phyloP scores from a whole-genome alignment of 2,113 vertebrate genomes.

The Leuciscus idus region DNA sequence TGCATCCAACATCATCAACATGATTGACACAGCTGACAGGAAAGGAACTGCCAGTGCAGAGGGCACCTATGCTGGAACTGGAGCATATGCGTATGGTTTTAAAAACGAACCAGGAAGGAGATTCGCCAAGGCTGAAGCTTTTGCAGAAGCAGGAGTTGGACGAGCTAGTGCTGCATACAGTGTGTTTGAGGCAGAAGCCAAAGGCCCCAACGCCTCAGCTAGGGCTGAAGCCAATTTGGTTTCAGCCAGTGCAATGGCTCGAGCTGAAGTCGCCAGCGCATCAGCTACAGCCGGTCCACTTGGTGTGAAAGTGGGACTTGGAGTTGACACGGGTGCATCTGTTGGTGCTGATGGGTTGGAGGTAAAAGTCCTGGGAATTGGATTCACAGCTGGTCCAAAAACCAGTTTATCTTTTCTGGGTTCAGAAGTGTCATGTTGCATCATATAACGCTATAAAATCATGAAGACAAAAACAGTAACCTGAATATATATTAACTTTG shows the following conservation, averaged over 20 bases:
- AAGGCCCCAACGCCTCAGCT: slow-evolving; percentile 34
- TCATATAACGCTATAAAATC: not conserved
- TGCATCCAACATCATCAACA: too few relatives aligned
- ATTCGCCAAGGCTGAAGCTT: too few relatives aligned
- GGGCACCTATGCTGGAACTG: too few relatives aligned
- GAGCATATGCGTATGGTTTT: too few relatives aligned
- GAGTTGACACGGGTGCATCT: not conserved
- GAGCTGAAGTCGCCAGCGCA: slow-evolving; percentile 43
- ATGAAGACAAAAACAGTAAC: too few relatives aligned
- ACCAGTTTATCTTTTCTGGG: not conserved
- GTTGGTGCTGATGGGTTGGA: slow-evolving; percentile 25
- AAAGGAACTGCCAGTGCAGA: too few relatives aligned
- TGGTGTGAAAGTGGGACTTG: slow-evolving; percentile 23
- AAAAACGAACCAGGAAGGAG: too few relatives aligned
- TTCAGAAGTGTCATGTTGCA: not conserved
- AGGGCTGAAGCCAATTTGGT: not conserved
- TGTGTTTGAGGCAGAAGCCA: slow-evolving; percentile 26
- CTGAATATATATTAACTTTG: too few relatives aligned
- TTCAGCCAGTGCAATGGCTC: slow-evolving; percentile 26
- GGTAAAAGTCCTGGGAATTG: slow-evolving; percentile 44
- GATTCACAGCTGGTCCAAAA: not conserved
- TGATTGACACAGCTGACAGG: too few relatives aligned
- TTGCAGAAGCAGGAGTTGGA: too few relatives aligned
- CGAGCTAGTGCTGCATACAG: too few relatives aligned
- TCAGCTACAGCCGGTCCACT: slow-evolving; percentile 52